These are phyloP conservation scores for Drosophila merina DNA, from an alignment of 2,888 invertebrate species.

Conservation along the genomic window DNA sequence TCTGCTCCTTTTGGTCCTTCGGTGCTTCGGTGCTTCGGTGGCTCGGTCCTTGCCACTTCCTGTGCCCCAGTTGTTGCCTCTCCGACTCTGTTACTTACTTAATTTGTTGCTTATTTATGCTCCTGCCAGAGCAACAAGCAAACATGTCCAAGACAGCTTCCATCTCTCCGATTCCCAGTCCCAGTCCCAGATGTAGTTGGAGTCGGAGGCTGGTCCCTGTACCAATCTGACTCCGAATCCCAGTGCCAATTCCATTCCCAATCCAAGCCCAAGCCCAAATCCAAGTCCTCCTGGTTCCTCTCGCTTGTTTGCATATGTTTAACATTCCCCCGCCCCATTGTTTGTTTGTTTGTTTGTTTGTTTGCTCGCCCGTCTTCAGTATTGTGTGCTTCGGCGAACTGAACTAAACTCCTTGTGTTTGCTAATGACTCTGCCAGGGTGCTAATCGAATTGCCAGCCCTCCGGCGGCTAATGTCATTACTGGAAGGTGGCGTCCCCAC, in stretches of 20 bases:
- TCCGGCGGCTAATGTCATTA: constrained; percentile 60
- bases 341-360: constrained; percentile 15
- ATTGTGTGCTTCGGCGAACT: constrained; percentile 28
- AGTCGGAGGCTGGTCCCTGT: neutral
- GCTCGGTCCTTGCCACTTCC: neutral
- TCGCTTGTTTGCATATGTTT: constrained; percentile 76
- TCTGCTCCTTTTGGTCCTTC: constrained; percentile 40
- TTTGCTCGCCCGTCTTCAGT: constrained; percentile 6
- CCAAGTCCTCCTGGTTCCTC: constrained; percentile 46
- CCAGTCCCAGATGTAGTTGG: constrained; percentile 3
- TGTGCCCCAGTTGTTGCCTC: neutral
- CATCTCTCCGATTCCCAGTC: neutral
- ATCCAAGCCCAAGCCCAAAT: constrained; percentile 17
- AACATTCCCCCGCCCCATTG: constrained; percentile 49
- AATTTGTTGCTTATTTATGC: constrained; percentile 76
- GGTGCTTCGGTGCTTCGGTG: neutral
- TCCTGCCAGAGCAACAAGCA: constrained; percentile 49
- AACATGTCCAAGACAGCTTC: constrained; percentile 8
- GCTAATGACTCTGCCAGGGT: constrained; percentile 71
- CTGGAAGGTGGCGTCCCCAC: constrained; percentile 18
- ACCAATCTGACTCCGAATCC: constrained; percentile 1
- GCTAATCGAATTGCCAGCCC: constrained; percentile 70
- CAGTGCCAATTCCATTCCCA: constrained; percentile 13
- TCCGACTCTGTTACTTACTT: constrained; percentile 76
- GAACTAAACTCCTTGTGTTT: constrained; percentile 49